Conservation (phyloP, 2,888 invertebrate genomes). For the Oscheius sp. region DNA sequence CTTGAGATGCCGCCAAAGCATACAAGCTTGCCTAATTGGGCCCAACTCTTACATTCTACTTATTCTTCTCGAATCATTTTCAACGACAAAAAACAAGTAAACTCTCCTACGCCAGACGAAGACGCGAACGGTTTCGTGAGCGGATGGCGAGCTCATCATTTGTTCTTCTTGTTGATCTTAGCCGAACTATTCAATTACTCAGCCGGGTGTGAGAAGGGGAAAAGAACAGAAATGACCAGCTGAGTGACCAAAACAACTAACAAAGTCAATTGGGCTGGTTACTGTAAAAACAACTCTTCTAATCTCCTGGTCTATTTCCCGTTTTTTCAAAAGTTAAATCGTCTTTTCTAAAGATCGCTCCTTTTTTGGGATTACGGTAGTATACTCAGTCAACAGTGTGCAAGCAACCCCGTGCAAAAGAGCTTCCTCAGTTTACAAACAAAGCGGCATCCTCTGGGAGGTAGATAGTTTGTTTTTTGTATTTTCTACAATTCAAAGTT, state of each 20-base stretch:
- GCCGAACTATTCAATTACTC: slow-evolving; percentile 29
- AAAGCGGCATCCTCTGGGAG: no score
- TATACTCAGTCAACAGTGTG: no score
- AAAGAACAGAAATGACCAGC: background rate
- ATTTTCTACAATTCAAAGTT: background rate
- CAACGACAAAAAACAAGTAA: background rate
- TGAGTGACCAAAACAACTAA: background rate
- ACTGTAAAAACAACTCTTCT: no score
- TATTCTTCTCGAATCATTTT: background rate
- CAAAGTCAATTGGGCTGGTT: no score
- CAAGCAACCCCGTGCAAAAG: no score
- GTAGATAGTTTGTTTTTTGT: background rate
- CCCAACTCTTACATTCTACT: background rate
- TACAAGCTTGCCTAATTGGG: background rate
- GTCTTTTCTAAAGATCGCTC: no score
- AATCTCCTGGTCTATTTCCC: background rate
- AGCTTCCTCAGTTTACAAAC: no score
- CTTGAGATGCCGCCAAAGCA: slow-evolving; percentile 27
- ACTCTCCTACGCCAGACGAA: background rate
- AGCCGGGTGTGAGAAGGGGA: slow-evolving; percentile 5
- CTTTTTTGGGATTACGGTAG: no score
- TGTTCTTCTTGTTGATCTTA: slow-evolving; percentile 24
- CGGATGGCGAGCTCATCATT: slow-evolving; percentile 17
- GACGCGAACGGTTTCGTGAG: background rate
- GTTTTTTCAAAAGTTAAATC: no score